A percentile compares a stretch with the other conserved stretches of the same genome.
These are phyloP conservation scores for Ephialtes manifestator DNA, from an alignment of 2,888 invertebrate genomes.

Conservation along the genomic window DNA sequence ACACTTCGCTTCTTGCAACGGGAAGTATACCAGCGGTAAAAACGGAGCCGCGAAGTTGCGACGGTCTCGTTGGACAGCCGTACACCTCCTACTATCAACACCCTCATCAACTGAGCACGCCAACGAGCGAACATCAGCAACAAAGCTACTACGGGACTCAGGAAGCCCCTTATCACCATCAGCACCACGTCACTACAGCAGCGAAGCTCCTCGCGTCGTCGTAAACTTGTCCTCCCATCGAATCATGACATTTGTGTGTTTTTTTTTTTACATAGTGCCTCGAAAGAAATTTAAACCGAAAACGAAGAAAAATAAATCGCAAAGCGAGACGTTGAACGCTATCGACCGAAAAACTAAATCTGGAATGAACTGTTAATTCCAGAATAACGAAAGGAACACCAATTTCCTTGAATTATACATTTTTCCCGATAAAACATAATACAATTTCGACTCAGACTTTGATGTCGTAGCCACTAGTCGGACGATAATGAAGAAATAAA, in stretches of 20 bases:
- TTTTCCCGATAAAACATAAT: slow-evolving; percentile 23
- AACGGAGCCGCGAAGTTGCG: slow-evolving; percentile 84
- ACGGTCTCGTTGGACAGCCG: slow-evolving; percentile 81
- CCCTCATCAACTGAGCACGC: slow-evolving; percentile 83
- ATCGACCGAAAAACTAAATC: slow-evolving; percentile 17
- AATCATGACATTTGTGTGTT: background rate
- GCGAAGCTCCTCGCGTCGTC: slow-evolving; percentile 95
- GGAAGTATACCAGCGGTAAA: slow-evolving; percentile 84
- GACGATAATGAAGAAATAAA: slow-evolving; percentile 53
- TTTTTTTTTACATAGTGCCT: slow-evolving; percentile 6
- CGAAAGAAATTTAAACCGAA: background rate
- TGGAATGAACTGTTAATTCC: background rate
- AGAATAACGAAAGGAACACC: slow-evolving; percentile 5
- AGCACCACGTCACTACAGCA: slow-evolving; percentile 94
- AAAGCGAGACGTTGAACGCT: slow-evolving; percentile 8
- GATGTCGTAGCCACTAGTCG: slow-evolving; percentile 67
- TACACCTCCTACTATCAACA: slow-evolving; percentile 84
- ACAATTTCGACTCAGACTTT: slow-evolving; percentile 45
- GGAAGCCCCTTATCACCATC: slow-evolving; percentile 93
- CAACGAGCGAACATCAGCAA: slow-evolving; percentile 82
- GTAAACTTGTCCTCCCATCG: slow-evolving; percentile 84
- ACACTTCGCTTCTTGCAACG: slow-evolving; percentile 87
- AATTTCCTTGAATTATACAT: background rate
- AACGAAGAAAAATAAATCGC: slow-evolving; percentile 11
- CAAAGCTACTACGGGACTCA: slow-evolving; percentile 83